These are phyloP conservation scores for Antennarius striatus DNA, from an alignment of 2,113 vertebrate genomes.

Conservation along the genomic window DNA sequence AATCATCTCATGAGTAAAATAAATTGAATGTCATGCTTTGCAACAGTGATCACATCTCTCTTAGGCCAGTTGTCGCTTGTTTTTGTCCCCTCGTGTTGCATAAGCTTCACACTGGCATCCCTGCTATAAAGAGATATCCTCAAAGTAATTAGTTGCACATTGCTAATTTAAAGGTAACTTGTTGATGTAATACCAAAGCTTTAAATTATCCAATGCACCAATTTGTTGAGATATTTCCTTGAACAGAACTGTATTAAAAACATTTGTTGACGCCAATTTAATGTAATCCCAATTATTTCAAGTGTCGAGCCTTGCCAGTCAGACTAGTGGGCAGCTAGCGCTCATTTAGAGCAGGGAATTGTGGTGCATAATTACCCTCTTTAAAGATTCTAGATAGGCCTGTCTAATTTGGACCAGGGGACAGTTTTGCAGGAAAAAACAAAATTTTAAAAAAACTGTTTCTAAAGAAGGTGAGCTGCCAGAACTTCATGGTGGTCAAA, in stretches of 20 bases:
- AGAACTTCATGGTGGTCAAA: too few relatives aligned
- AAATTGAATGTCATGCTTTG: slow-evolving; percentile 15
- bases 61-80: slow-evolving; percentile 7
- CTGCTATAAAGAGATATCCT: slow-evolving; percentile 36
- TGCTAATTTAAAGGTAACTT: slow-evolving; percentile 78
- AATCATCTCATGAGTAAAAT: slow-evolving; percentile 6
- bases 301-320: slow-evolving; percentile 51
- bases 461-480: too few relatives aligned
- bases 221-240: slow-evolving; percentile 66
- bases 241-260: slow-evolving; percentile 70
- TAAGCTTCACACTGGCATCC: slow-evolving; percentile 31
- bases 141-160: slow-evolving; percentile 69
- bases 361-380: slow-evolving; percentile 62
- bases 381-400: slow-evolving; percentile 64
- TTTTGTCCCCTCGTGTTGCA: slow-evolving; percentile 11
- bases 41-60: slow-evolving; percentile 22
- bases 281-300: slow-evolving; percentile 73
- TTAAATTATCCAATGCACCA: slow-evolving; percentile 74
- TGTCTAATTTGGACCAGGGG: slow-evolving; percentile 59
- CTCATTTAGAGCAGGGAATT: slow-evolving; percentile 63
- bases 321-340: slow-evolving; percentile 47
- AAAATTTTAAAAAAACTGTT: background rate
- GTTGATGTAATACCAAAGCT: slow-evolving; percentile 69
- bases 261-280: slow-evolving; percentile 67
- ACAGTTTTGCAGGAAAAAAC: slow-evolving; percentile 57